Percentiles rank a stretch among this genome's conserved stretches.
Evolutionary conservation across 2,113 vertebrate species (phyloP).

Genomic region (Noctilio leporinus): DNA sequence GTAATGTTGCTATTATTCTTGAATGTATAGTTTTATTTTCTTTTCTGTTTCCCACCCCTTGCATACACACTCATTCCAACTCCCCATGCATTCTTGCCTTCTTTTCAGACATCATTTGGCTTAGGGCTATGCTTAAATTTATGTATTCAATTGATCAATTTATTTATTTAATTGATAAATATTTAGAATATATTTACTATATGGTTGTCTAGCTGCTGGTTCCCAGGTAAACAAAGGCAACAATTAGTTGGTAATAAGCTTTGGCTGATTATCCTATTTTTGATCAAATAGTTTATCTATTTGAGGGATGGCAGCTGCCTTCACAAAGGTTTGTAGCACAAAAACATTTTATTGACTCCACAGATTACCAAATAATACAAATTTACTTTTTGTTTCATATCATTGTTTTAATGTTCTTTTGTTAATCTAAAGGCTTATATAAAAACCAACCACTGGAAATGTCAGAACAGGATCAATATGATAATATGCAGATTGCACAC

Average conservation of each 20-base stretch:
- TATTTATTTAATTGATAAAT: not conserved
- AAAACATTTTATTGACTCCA: not conserved
- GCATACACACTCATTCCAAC: not conserved
- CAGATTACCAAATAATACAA: not conserved
- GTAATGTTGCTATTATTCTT: not conserved
- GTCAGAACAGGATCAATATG: not conserved
- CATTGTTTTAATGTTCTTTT: not conserved
- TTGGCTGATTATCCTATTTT: not conserved
- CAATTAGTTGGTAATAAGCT: not conserved
- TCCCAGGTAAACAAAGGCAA: not conserved
- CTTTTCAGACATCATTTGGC: not conserved
- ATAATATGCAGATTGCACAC: not conserved
- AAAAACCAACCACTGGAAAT: not conserved
- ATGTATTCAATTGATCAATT: not conserved
- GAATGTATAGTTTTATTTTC: not conserved
- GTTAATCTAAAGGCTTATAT: not conserved
- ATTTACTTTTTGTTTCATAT: not conserved
- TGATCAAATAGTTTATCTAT: not conserved
- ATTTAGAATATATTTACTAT: not conserved
- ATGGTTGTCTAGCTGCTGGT: not conserved
- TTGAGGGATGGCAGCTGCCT: not conserved
- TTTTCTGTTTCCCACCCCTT: not conserved
- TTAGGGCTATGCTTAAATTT: not conserved
- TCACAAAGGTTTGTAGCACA: not conserved
- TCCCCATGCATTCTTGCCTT: not conserved